Conservation (phyloP, 2,797 vertebrate species). For the Helarctos malayanus region DNA sequence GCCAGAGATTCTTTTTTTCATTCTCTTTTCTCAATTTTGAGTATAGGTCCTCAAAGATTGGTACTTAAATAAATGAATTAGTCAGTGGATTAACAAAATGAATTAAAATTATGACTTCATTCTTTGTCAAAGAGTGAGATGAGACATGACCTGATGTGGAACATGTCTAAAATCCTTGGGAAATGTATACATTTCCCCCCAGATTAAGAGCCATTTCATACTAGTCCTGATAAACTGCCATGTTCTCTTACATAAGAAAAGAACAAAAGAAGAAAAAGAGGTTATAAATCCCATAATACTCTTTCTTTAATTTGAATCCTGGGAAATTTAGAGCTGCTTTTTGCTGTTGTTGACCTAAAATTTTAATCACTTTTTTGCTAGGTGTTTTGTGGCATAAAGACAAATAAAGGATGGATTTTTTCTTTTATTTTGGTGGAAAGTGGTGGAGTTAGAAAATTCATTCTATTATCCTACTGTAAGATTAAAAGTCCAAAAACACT, state of each 20-base stretch:
- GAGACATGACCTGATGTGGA: background rate
- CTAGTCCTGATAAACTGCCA: background rate
- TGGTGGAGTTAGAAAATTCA: background rate
- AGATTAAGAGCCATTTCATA: background rate
- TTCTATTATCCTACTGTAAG: background rate
- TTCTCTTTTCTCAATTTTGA: background rate
- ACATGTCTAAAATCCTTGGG: background rate
- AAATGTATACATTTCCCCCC: background rate
- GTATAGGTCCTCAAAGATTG: background rate
- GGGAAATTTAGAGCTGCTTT: background rate
- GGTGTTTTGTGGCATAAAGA: background rate
- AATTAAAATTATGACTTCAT: conserved; percentile 8
- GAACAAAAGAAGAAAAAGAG: background rate
- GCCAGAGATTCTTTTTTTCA: background rate
- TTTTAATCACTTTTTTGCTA: background rate
- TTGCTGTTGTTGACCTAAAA: background rate
- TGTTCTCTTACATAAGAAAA: background rate
- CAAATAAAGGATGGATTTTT: background rate
- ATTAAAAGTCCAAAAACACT: background rate
- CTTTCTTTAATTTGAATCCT: background rate
- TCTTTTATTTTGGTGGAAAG: background rate
- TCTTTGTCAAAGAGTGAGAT: background rate
- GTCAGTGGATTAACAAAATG: background rate
- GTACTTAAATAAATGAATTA: conserved; percentile 14
- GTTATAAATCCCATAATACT: background rate